Conservation (phyloP, 2,888 invertebrate genomes). For the Agrochola litura region DNA sequence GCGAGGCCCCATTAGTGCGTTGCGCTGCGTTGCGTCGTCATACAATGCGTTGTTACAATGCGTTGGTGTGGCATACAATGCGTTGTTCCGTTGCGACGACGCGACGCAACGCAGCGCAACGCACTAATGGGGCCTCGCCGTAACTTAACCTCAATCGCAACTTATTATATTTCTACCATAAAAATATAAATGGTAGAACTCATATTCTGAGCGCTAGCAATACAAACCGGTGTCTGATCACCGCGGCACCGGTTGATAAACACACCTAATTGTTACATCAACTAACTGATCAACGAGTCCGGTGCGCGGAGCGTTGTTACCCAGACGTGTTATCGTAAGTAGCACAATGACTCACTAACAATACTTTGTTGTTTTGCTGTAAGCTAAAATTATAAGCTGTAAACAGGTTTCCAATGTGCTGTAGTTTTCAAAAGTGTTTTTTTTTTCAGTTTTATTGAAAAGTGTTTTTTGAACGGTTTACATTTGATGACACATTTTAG, state of each 20-base stretch:
- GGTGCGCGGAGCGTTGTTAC: not conserved
- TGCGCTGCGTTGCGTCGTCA: too few relatives aligned
- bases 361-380: not conserved
- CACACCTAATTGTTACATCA: constrained; percentile 13
- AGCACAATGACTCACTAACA: not conserved
- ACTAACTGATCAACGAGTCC: constrained; percentile 14
- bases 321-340: constrained; percentile 40
- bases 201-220: constrained; percentile 29
- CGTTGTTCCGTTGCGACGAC: too few relatives aligned
- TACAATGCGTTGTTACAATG: too few relatives aligned
- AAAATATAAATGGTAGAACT: constrained; percentile 30
- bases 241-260: constrained; percentile 52
- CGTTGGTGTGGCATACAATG: too few relatives aligned
- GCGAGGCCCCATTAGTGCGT: too few relatives aligned
- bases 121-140: too few relatives aligned
- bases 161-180: not conserved
- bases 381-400: not conserved
- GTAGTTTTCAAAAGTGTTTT: not conserved
- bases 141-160: not conserved
- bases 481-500: not conserved
- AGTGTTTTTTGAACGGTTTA: not conserved
- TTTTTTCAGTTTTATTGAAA: not conserved
- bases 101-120: too few relatives aligned
- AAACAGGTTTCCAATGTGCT: not conserved
- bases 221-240: constrained; percentile 45